Base-by-base conservation (phyloP, 2,797 vertebrate genomes). In the Tarsius wallacei region DNA sequence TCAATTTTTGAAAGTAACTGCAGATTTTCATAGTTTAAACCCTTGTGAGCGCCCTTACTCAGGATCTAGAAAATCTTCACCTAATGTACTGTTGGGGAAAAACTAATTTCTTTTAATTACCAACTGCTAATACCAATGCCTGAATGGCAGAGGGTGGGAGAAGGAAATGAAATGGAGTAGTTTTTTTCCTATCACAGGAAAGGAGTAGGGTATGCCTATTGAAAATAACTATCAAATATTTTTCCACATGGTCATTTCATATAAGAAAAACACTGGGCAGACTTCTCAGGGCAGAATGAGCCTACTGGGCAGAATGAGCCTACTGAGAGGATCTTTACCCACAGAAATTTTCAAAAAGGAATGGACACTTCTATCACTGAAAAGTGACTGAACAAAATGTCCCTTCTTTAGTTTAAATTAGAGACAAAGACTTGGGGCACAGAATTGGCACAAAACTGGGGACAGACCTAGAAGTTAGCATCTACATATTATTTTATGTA, bases 91-190 rank as follows among this genome's bases (percentile, higher is more conserved):
- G 51, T 21, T 57, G 15, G 17, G 14, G 2, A 11, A 84, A 57
- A 66, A 78, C 4, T n/a, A 88, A 93, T 85, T 90, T 8, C 3
- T 90, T 83, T 95, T 66, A 95, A 49, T n/a, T 86, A 61, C 14
- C 4, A 66, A 33, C 33, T 84, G 49, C 16, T 5, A 53, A 53
- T 4, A 88, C 36, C 57, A 84, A 53, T 42, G 47, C 11, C 11
- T 59, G 36, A 68, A 76, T 49, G 31, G 2, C 4, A 57, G 31
- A 42, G 11, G 24, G 33, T 9, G 2, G 10, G 12, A 94, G 36
- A 91, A 70, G 5, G 14, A 84, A 63, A 70, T 71, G 15, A 26
- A 94, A 66, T 63, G 61, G 7, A 19, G 68, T 76, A 26, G 5
- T 13, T 57, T 51, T 71, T 16, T 16, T 7, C 61, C 2, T 24